Evolutionary conservation across 2,888 invertebrate species (phyloP), one percentile per base, ranked within the genome.

Genomic region (Electrophaes corylata): DNA sequence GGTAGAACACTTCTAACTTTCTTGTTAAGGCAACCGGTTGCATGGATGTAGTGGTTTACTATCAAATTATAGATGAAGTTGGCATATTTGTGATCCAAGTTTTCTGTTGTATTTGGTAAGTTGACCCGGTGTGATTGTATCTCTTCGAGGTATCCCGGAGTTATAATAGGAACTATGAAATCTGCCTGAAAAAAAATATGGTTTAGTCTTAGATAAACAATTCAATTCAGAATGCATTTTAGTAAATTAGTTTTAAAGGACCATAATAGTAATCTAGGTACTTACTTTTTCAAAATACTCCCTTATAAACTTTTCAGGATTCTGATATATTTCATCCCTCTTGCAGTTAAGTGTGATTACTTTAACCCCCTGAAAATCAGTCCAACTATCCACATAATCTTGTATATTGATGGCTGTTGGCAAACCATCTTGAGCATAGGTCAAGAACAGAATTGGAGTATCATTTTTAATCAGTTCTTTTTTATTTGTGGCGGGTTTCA

Each of bases 201-300:
- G 46, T 11, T 37, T 39, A 49, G 23, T n/a, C 12, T 35, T 19
- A 46, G 19, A 40, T 6, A 5, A 8, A 3, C 3, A n/a, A n/a
- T n/a, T n/a, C n/a, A n/a, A n/a, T n/a, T n/a, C n/a, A n/a, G n/a
- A n/a, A n/a, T n/a, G n/a, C n/a, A n/a, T n/a, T n/a, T n/a, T n/a
- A n/a, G n/a, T n/a, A n/a, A n/a, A n/a, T n/a, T n/a, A n/a, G n/a
- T n/a, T n/a, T n/a, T n/a, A n/a, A n/a, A n/a, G n/a, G n/a, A n/a
- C n/a, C n/a, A n/a, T n/a, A n/a, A n/a, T n/a, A n/a, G n/a, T n/a
- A n/a, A n/a, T n/a, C n/a, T n/a, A n/a, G n/a, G 20, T 16, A 33
- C 51, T 71, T 73, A 93, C 93, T 84, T 93, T 93, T 76, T 91
- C 90, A 76, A 93, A 92, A 76, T 92, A 91, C 73, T 93, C 91